phyloP scores from a whole-genome alignment of 2,113 vertebrate species.

The Sylvia atricapilla region DNA sequence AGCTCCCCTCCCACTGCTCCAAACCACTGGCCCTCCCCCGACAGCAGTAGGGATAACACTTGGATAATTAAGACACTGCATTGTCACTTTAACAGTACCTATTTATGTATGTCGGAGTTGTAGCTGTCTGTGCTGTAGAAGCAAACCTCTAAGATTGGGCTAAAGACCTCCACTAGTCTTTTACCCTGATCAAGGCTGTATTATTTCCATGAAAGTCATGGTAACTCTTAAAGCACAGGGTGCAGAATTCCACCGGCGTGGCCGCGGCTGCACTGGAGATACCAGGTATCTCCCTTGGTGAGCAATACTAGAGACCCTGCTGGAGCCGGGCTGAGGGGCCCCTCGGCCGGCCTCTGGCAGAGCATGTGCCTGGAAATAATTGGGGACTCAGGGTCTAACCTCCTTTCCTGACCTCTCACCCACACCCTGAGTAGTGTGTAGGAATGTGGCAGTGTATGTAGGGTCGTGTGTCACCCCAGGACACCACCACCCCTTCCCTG shows the following conservation, averaged over 20 bases:
- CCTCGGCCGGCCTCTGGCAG: background rate
- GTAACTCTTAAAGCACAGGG: constrained; percentile 36
- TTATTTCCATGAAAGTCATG: constrained; percentile 56
- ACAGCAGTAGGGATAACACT: background rate
- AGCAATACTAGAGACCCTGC: background rate
- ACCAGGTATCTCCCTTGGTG: background rate
- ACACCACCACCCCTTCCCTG: background rate
- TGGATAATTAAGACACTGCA: constrained; percentile 23
- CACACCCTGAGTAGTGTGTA: background rate
- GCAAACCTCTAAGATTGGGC: constrained; percentile 47
- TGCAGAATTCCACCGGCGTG: background rate
- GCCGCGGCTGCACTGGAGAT: background rate
- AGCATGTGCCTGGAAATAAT: constrained; percentile 44
- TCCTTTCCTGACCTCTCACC: background rate
- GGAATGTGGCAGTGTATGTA: background rate
- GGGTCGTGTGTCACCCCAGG: background rate
- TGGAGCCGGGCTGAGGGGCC: rapidly evolving
- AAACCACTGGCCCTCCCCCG: background rate
- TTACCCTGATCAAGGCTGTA: constrained; percentile 52
- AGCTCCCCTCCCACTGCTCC: background rate
- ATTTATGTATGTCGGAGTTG: background rate
- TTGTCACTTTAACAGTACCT: constrained; percentile 44
- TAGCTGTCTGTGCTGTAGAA: background rate
- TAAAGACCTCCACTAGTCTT: constrained; percentile 48
- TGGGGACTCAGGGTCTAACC: constrained; percentile 28